phyloP scores from a whole-genome alignment of 2,888 invertebrate genomes.

The Actias luna region DNA sequence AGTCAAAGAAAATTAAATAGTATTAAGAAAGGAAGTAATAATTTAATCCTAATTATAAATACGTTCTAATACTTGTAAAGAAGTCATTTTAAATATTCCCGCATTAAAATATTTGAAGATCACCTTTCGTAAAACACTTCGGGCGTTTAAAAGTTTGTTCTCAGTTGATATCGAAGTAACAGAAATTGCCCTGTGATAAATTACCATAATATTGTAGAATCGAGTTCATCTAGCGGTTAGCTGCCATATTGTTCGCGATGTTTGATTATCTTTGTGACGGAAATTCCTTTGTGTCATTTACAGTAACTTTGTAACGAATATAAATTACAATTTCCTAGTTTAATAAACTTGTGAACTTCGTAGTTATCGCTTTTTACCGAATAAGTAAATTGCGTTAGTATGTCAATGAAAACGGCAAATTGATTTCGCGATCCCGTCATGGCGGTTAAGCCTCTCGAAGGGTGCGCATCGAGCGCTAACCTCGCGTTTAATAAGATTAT shows the following conservation, averaged over 20 bases:
- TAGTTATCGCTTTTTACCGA: constrained; percentile 5
- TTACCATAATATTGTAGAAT: constrained; percentile 75
- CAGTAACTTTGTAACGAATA: constrained; percentile 44
- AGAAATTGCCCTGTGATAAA: constrained; percentile 76
- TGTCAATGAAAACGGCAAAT: constrained; percentile 56
- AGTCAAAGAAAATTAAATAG: constrained; percentile 40
- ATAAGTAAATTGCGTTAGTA: constrained; percentile 26
- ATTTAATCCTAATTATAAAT: too few species aligned
- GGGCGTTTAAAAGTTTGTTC: constrained; percentile 57
- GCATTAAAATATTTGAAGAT: constrained; percentile 28
- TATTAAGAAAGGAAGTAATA: too few species aligned
- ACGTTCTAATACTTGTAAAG: background rate
- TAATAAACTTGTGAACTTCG: constrained; percentile 2
- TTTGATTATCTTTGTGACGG: constrained; percentile 71
- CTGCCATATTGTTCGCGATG: constrained; percentile 60
- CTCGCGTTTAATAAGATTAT: constrained; percentile 89
- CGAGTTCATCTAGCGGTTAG: constrained; percentile 79
- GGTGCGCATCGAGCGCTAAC: constrained; percentile 82
- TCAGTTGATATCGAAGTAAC: constrained; percentile 64
- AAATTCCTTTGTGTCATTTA: constrained; percentile 74
- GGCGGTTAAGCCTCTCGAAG: constrained; percentile 59
- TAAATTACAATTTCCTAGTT: constrained; percentile 44
- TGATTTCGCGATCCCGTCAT: constrained; percentile 57
- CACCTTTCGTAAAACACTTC: constrained; percentile 52
- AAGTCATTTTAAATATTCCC: constrained; percentile 45